phyloP scores from a whole-genome alignment of 2,888 invertebrate species.

The Operophtera brumata region DNA sequence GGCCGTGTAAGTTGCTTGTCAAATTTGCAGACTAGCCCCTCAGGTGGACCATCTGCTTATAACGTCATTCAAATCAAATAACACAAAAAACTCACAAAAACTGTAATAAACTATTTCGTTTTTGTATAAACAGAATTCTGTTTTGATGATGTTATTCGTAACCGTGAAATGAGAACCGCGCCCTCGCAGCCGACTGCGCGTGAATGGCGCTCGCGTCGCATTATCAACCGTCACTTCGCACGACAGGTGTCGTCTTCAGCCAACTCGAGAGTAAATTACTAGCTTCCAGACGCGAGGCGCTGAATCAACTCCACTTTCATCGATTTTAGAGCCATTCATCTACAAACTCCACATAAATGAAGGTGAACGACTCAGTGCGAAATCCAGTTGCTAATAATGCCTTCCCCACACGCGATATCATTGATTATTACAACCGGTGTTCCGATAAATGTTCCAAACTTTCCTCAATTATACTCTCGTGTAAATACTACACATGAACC shows the following conservation, averaged over 20 bases:
- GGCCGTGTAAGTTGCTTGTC: too few species aligned
- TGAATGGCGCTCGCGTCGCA: constrained; percentile 74
- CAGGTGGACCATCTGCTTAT: too few species aligned
- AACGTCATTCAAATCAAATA: too few species aligned
- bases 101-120: too few species aligned
- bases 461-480: constrained; percentile 24
- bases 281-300: constrained; percentile 65
- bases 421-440: constrained; percentile 10
- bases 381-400: constrained; percentile 7
- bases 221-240: constrained; percentile 76
- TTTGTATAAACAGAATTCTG: too few species aligned
- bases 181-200: constrained; percentile 63
- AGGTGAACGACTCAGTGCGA: constrained; percentile 12
- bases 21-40: too few species aligned
- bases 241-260: constrained; percentile 81
- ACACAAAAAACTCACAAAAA: too few species aligned
- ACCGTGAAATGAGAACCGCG: constrained; percentile 32
- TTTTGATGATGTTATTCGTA: background rate
- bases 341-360: constrained; percentile 41
- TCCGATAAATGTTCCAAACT: constrained; percentile 16
- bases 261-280: constrained; percentile 79
- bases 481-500: constrained; percentile 26
- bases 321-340: constrained; percentile 70
- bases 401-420: constrained; percentile 9
- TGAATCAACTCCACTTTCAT: constrained; percentile 76